Percentiles rank a stretch among this genome's conserved stretches.
phyloP scores from a whole-genome alignment of 2,888 invertebrate genomes.

The Ichneumoninae sp. region DNA sequence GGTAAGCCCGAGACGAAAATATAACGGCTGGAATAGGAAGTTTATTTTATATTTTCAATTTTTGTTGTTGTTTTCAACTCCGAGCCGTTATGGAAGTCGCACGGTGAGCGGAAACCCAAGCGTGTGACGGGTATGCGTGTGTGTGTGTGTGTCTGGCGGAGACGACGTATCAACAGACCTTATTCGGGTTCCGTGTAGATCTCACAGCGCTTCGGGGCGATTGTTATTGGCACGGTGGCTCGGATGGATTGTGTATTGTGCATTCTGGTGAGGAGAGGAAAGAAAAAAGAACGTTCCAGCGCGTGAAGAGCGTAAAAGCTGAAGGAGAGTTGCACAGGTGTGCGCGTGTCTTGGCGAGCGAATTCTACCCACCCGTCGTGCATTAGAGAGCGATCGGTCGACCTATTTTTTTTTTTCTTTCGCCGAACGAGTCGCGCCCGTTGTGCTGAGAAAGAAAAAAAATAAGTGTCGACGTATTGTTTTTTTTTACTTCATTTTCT shows the following conservation, averaged over 20 bases:
- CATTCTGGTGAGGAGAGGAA: not conserved
- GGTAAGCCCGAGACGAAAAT: not conserved
- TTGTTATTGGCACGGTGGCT: conserved; percentile 14
- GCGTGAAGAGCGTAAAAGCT: conserved; percentile 16
- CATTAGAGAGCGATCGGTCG: conserved; percentile 28
- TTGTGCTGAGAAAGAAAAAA: not conserved
- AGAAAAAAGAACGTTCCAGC: not conserved
- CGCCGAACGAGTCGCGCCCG: not conserved
- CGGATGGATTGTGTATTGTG: conserved; percentile 19
- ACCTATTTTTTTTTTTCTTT: conserved; percentile 8
- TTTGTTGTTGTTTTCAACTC: not conserved
- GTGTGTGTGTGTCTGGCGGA: not conserved
- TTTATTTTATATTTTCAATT: not conserved
- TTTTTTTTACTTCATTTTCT: not conserved
- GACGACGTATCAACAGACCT: conserved; percentile 14
- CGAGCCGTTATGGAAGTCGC: not conserved
- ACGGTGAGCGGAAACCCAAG: not conserved
- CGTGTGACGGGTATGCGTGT: conserved; percentile 15
- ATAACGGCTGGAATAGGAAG: not conserved
- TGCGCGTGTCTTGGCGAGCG: not conserved
- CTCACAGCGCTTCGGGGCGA: conserved; percentile 6
- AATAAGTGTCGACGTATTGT: not conserved
- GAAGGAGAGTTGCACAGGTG: conserved; percentile 2
- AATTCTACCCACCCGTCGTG: not conserved
- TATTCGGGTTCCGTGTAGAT: conserved; percentile 1